A percentile compares a stretch with the other conserved stretches of the same genome.
phyloP scores from a whole-genome alignment of 1,140 invertebrate genomes.

The Heliconius hermathena region DNA sequence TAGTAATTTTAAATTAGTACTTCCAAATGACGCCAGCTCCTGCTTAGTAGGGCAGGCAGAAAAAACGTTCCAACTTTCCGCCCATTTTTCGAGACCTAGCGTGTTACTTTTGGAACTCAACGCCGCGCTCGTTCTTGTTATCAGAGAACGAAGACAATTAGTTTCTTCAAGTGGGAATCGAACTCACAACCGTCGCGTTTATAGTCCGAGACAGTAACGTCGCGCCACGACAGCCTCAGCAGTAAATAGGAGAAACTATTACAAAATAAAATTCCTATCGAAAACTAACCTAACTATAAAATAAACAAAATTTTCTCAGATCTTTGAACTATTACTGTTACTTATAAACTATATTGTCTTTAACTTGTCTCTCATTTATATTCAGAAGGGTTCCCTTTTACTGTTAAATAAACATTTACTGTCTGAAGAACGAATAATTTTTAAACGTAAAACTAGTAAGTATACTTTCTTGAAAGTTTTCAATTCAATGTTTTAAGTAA shows the following conservation, averaged over 20 bases:
- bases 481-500: not conserved
- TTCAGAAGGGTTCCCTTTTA: not conserved
- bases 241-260: not conserved
- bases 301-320: not conserved
- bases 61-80: too few relatives aligned
- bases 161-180: too few relatives aligned
- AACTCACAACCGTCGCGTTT: too few relatives aligned
- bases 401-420: not conserved
- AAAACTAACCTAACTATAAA: not conserved
- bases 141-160: too few relatives aligned
- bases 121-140: too few relatives aligned
- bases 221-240: too few relatives aligned
- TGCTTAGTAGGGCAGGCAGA: too few relatives aligned
- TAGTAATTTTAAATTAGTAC: too few relatives aligned
- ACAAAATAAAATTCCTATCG: not conserved
- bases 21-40: too few relatives aligned
- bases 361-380: conserved; percentile 1
- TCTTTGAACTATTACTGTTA: not conserved
- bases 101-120: too few relatives aligned
- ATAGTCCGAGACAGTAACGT: too few relatives aligned
- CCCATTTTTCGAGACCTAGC: too few relatives aligned
- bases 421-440: not conserved
- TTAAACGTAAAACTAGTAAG: not conserved
- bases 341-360: not conserved
- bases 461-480: not conserved